Percentiles rank a stretch among this genome's conserved stretches.
Conservation (phyloP, 2,113 vertebrate genomes). For the Anoplopoma fimbria region DNA sequence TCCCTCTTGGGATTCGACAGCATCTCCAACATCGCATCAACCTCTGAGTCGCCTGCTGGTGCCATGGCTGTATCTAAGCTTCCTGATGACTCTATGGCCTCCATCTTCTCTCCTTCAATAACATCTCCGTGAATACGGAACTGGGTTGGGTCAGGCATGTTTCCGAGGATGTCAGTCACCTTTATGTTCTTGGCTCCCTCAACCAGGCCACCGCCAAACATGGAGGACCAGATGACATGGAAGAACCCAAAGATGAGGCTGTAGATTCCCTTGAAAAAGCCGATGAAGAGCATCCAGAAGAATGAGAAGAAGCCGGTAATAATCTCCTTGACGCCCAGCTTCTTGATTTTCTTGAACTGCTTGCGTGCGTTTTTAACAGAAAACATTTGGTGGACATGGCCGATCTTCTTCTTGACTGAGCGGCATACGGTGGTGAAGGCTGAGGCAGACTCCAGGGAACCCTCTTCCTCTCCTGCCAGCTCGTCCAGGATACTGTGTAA, state of each 20-base stretch:
- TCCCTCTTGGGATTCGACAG: slow-evolving; percentile 90
- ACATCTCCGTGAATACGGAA: slow-evolving; percentile 96
- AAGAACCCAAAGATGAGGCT: slow-evolving; percentile 91
- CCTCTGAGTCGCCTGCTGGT: slow-evolving; percentile 86
- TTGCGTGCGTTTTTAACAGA: slow-evolving; percentile 90
- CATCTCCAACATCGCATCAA: slow-evolving; percentile 89
- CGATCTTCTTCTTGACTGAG: slow-evolving; percentile 85
- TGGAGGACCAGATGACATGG: slow-evolving; percentile 94
- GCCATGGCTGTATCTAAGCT: slow-evolving; percentile 83
- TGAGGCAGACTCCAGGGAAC: slow-evolving; percentile 86
- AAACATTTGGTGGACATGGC: slow-evolving; percentile 82
- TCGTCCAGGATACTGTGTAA: slow-evolving; percentile 83
- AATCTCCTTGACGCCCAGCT: slow-evolving; percentile 91
- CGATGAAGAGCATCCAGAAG: slow-evolving; percentile 92
- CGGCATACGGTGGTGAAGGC: slow-evolving; percentile 90
- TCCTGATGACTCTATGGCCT: slow-evolving; percentile 83
- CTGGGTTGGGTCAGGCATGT: slow-evolving; percentile 98
- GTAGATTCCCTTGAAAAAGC: slow-evolving; percentile 90
- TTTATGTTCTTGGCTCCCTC: slow-evolving; percentile 99
- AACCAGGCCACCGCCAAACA: slow-evolving; percentile 96
- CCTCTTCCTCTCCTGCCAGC: slow-evolving; percentile 84
- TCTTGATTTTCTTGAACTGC: slow-evolving; percentile 91
- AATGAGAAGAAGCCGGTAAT: slow-evolving; percentile 93
- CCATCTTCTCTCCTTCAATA: slow-evolving; percentile 89
- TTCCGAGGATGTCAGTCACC: slow-evolving; percentile 97